phyloP scores from a whole-genome alignment of 2,113 vertebrate genomes.

The Condylura cristata region DNA sequence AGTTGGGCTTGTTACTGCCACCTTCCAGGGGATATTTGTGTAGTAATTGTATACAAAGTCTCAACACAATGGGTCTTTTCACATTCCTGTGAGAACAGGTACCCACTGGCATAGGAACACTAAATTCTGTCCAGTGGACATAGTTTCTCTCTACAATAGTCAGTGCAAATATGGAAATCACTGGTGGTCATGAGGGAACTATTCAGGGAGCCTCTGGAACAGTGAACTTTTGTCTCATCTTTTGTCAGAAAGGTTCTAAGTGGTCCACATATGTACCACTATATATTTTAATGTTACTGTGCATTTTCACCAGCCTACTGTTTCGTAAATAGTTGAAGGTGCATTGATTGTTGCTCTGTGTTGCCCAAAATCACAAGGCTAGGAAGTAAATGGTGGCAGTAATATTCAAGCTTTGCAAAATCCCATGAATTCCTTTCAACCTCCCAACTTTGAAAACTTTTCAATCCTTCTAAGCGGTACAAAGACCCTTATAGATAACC shows the following conservation, averaged over 20 bases:
- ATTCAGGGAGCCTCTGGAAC: not conserved
- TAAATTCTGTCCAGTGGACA: not conserved
- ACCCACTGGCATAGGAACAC: not conserved
- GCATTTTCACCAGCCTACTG: not conserved
- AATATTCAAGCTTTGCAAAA: not conserved
- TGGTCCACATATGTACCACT: not conserved
- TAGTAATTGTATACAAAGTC: not conserved
- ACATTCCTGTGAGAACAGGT: slow-evolving; percentile 1
- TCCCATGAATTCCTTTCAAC: not conserved
- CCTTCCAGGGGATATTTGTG: slow-evolving; percentile 2
- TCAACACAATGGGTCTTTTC: not conserved
- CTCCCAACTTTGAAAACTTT: not conserved
- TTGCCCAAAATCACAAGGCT: not conserved
- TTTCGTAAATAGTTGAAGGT: not conserved
- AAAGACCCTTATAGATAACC: not conserved
- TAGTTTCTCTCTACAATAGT: not conserved
- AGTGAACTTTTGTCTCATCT: not conserved
- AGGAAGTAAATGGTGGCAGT: not conserved
- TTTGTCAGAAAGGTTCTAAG: not conserved
- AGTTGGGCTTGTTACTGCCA: slow-evolving; percentile 61
- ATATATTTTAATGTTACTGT: not conserved
- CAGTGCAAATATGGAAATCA: not conserved
- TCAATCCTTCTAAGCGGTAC: not conserved
- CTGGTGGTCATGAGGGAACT: not conserved
- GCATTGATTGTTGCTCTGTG: too few relatives aligned